Conservation (phyloP, 2,888 invertebrate genomes). For the Barypeithes pellucidus region DNA sequence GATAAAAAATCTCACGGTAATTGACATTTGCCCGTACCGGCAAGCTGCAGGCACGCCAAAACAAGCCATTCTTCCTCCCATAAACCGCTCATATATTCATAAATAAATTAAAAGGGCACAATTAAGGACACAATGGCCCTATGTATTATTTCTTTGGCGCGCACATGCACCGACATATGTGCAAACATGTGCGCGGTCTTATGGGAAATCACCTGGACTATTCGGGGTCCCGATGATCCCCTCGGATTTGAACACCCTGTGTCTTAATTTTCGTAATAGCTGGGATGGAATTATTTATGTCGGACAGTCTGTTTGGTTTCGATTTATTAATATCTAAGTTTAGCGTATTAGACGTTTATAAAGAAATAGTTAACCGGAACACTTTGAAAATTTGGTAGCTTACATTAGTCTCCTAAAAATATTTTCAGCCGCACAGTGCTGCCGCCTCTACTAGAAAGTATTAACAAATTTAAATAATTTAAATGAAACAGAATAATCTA, state of each 20-base stretch:
- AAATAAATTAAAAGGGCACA: slow-evolving; percentile 70
- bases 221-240: slow-evolving; percentile 27
- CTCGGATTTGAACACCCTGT: slow-evolving; percentile 36
- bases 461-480: too few species aligned
- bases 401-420: too few species aligned
- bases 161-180: slow-evolving; percentile 66
- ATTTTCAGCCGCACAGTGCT: too few species aligned
- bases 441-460: too few species aligned
- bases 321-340: too few species aligned
- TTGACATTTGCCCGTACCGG: slow-evolving; percentile 40
- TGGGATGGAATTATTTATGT: slow-evolving; percentile 38
- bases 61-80: slow-evolving; percentile 19
- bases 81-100: slow-evolving; percentile 60
- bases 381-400: too few species aligned
- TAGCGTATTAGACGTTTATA: too few species aligned
- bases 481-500: too few species aligned
- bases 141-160: slow-evolving; percentile 50
- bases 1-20: slow-evolving; percentile 29
- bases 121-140: slow-evolving; percentile 68
- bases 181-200: slow-evolving; percentile 72
- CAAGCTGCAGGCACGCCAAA: slow-evolving; percentile 63
- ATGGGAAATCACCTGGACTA: slow-evolving; percentile 71
- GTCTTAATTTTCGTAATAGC: slow-evolving; percentile 45
- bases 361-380: too few species aligned
- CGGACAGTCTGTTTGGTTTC: slow-evolving; percentile 12